Evolutionary conservation across 2,888 invertebrate species (phyloP).

Genomic region (Volucella bombylans): DNA sequence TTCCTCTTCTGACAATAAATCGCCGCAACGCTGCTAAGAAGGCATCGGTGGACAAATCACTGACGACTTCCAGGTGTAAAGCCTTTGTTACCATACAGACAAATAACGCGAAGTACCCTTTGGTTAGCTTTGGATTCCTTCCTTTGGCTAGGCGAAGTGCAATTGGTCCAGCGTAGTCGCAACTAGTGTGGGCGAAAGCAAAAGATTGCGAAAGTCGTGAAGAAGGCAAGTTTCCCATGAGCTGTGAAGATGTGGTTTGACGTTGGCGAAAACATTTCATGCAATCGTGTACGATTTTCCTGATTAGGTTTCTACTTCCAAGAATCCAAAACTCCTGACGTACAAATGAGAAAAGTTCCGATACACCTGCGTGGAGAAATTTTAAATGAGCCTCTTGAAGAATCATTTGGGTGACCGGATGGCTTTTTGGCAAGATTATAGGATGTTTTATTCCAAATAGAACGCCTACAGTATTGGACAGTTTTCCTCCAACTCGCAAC

Average conservation of each 20-base stretch:
- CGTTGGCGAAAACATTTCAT: constrained; percentile 4
- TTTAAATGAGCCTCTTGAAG: neutral
- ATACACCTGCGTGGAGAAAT: constrained; percentile 28
- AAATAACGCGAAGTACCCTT: no score
- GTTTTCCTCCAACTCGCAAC: no score
- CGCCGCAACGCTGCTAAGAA: constrained; percentile 15
- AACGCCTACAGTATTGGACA: no score
- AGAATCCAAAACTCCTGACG: constrained; percentile 44
- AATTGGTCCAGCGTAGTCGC: constrained; percentile 31
- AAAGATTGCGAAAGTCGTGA: constrained; percentile 4
- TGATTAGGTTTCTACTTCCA: constrained; percentile 7
- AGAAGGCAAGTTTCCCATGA: constrained; percentile 28
- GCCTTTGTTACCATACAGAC: no score
- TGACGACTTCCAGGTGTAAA: no score
- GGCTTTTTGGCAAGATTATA: no score
- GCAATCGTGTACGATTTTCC: constrained; percentile 21
- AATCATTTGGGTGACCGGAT: no score
- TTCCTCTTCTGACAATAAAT: no score
- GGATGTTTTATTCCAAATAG: no score
- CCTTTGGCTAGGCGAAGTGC: neutral
- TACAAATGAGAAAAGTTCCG: constrained; percentile 23
- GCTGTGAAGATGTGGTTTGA: constrained; percentile 11
- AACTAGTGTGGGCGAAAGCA: constrained; percentile 16
- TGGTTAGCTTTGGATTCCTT: no score
- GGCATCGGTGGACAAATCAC: no score